Conservation (phyloP, 2,888 invertebrate genomes). For the Aphrophora alni region DNA sequence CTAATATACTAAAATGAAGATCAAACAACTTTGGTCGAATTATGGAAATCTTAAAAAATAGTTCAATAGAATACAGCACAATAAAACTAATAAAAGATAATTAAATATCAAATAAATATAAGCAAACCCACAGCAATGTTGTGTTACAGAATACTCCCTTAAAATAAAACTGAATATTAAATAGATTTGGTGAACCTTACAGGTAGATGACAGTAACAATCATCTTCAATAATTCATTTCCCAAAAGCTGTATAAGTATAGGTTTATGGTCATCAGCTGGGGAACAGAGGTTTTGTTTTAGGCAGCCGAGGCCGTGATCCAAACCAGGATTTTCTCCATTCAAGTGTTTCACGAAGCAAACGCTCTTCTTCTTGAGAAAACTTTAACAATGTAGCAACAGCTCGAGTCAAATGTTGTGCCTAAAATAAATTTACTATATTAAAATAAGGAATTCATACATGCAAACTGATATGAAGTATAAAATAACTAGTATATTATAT, state of each 20-base stretch:
- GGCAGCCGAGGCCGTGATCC: conserved; percentile 61
- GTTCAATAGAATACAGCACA: too few species aligned
- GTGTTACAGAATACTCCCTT: too few species aligned
- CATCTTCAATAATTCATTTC: background rate
- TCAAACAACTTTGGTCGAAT: background rate
- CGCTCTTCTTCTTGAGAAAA: conserved; percentile 88
- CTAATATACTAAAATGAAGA: background rate
- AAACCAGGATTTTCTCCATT: conserved; percentile 78
- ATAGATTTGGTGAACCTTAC: background rate
- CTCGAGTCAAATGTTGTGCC: conserved; percentile 88
- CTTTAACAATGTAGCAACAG: conserved; percentile 82
- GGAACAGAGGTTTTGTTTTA: conserved; percentile 61
- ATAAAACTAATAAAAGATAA: too few species aligned
- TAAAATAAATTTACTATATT: conserved; percentile 57
- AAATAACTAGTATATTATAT: too few species aligned
- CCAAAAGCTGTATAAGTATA: background rate
- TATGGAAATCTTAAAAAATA: background rate
- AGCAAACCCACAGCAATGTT: too few species aligned
- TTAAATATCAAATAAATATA: too few species aligned
- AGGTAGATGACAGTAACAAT: background rate
- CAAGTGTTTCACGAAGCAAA: conserved; percentile 78
- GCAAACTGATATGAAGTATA: too few species aligned
- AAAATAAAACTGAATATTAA: background rate
- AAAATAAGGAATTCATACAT: too few species aligned
- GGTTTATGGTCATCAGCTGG: conserved; percentile 61